Conservation (phyloP, 2,113 vertebrate genomes). For the Pardalotus punctatus region DNA sequence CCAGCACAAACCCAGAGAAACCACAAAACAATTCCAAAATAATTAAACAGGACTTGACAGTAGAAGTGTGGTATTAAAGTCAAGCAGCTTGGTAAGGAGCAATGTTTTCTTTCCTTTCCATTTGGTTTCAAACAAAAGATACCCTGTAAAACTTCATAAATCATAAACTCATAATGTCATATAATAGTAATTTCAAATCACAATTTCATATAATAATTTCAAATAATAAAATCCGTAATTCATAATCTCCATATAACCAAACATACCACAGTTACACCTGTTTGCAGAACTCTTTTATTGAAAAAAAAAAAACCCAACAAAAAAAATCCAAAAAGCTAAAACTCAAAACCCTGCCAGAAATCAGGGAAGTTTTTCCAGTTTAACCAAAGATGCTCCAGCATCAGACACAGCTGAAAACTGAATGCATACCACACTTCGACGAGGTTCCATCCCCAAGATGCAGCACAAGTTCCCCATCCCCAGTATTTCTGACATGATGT, state of each 20-base stretch:
- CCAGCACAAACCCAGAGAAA: not conserved
- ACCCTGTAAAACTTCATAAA: not conserved
- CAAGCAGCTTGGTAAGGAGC: accelerated
- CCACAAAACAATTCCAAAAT: not conserved
- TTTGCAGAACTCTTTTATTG: not conserved
- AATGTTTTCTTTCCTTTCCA: not conserved
- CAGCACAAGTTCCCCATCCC: not conserved
- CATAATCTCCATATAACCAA: not conserved
- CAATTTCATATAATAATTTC: not conserved
- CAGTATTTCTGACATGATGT: not conserved
- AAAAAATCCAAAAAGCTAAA: not conserved
- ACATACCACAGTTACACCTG: not conserved
- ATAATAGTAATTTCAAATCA: not conserved
- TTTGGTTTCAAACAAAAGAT: not conserved
- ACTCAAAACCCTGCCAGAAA: not conserved
- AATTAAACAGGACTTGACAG: not conserved
- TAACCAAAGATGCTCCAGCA: not conserved
- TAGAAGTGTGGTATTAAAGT: not conserved
- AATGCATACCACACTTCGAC: accelerated
- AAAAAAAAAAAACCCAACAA: not conserved
- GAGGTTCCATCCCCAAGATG: not conserved
- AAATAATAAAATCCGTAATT: not conserved
- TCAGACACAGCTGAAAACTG: not conserved
- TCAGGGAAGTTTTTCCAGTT: not conserved
- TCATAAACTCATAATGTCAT: not conserved